Conservation (phyloP, 2,113 vertebrate species). For the Eonycteris spelaea region DNA sequence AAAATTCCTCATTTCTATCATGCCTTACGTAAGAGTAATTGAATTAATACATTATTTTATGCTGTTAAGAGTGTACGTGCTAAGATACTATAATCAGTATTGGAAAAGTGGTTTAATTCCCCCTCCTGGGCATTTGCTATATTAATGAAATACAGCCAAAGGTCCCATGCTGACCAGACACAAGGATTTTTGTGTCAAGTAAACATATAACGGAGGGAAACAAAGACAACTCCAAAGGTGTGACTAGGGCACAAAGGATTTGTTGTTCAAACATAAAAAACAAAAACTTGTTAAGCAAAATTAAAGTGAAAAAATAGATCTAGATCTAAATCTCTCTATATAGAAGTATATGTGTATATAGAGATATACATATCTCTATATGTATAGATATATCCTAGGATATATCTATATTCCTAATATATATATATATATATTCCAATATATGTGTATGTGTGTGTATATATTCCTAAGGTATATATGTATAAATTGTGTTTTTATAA, state of each 20-base stretch:
- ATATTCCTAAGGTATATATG: not conserved
- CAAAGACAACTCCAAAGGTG: not conserved
- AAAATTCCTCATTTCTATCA: not conserved
- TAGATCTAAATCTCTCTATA: no score
- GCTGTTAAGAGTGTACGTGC: not conserved
- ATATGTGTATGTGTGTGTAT: no score
- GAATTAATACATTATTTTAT: not conserved
- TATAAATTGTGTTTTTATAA: not conserved
- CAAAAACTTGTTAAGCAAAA: not conserved
- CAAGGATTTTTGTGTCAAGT: not conserved
- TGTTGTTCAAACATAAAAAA: not conserved
- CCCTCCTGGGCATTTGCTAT: not conserved
- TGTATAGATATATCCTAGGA: not conserved
- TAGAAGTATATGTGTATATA: not conserved
- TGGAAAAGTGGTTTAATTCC: not conserved
- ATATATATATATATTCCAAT: no score
- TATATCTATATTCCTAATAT: not conserved
- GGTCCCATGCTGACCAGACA: not conserved
- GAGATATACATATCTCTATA: no score
- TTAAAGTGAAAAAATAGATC: not conserved
- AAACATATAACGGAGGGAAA: constrained; percentile 17
- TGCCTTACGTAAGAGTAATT: not conserved
- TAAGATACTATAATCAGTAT: not conserved
- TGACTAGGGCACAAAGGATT: not conserved
- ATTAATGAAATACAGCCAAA: not conserved